These are phyloP conservation scores for Pica pica DNA, from an alignment of 2,113 vertebrate genomes.

Conservation along the genomic window DNA sequence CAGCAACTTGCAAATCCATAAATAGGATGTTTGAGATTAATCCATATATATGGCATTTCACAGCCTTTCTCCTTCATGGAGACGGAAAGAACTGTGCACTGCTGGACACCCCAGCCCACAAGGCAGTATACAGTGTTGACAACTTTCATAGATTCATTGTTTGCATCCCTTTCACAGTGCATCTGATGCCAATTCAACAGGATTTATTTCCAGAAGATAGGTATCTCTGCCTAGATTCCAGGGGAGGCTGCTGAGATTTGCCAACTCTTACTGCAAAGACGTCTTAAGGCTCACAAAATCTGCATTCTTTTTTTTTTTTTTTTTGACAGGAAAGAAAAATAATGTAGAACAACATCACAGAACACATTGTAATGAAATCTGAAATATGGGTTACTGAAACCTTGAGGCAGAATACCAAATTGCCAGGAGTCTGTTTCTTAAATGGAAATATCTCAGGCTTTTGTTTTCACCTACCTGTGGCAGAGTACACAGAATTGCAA, in stretches of 20 bases:
- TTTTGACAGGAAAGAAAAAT: not conserved
- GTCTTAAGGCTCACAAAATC: not conserved
- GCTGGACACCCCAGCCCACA: not conserved
- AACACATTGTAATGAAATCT: not conserved
- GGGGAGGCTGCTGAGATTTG: not conserved
- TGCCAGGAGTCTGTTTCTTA: not conserved
- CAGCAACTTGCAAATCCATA: not conserved
- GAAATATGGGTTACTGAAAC: not conserved
- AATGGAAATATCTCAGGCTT: not conserved
- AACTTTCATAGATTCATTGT: not conserved
- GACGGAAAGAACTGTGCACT: not conserved
- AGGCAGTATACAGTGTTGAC: not conserved
- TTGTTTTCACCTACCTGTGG: not conserved
- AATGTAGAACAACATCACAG: constrained; percentile 17
- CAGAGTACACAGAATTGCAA: not conserved
- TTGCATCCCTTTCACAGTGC: not conserved
- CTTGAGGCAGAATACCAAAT: not conserved
- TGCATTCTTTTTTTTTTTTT: not conserved
- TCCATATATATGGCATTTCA: not conserved
- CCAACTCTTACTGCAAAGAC: not conserved
- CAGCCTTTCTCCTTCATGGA: not conserved
- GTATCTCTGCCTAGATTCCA: not conserved
- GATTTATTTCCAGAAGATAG: not conserved
- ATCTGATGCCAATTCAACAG: not conserved
- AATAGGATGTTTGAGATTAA: not conserved